Percentiles rank a stretch among this genome's conserved stretches.
Conservation (phyloP, 2,113 vertebrate genomes). For the Danio rerio region DNA sequence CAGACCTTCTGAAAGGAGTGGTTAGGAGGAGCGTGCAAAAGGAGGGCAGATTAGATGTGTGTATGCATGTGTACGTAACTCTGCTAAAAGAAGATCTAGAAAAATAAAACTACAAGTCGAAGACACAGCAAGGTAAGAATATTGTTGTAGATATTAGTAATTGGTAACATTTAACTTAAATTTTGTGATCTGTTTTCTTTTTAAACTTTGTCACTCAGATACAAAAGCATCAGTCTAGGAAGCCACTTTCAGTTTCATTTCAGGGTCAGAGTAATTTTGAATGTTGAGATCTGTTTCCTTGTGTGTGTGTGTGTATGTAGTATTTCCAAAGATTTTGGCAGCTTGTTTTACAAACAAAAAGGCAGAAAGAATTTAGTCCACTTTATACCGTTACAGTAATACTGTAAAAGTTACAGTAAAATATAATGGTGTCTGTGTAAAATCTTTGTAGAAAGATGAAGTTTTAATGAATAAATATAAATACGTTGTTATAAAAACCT, state of each 20-base stretch:
- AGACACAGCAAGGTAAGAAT: neutral
- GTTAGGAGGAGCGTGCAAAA: neutral
- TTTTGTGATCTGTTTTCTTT: neutral
- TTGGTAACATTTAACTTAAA: neutral
- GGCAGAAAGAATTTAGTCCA: neutral
- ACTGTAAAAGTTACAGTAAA: neutral
- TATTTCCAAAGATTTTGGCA: neutral
- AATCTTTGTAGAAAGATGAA: neutral
- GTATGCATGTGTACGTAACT: neutral
- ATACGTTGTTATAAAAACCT: too few species aligned
- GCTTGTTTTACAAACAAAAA: neutral
- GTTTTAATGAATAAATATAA: too few species aligned
- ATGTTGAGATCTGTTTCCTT: neutral
- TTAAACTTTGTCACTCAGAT: neutral
- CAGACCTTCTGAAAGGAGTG: neutral
- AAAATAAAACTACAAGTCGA: too few species aligned
- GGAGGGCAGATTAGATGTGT: too few species aligned
- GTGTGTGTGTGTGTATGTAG: neutral
- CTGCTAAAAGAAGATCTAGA: neutral
- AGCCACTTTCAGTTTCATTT: constrained; percentile 26
- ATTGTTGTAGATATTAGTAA: too few species aligned
- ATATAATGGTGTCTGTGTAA: neutral
- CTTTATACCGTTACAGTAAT: neutral
- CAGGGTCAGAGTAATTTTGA: neutral
- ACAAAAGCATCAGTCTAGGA: neutral